A percentile compares a stretch with the other conserved stretches of the same genome.
Conservation (phyloP, 2,113 vertebrate genomes). For the Spermophilus dauricus region DNA sequence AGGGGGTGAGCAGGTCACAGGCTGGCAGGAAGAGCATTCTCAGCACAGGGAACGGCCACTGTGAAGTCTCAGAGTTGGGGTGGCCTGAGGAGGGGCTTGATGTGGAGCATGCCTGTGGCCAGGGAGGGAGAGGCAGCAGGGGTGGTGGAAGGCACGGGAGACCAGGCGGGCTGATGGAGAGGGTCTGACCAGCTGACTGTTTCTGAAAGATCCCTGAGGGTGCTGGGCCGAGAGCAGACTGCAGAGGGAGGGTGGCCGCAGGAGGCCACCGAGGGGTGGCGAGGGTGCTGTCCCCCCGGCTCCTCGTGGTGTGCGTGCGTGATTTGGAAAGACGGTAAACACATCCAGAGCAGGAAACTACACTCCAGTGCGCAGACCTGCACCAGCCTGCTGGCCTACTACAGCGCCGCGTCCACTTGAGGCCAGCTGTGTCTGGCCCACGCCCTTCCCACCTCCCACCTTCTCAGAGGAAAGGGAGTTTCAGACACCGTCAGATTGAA, state of each 20-base stretch:
- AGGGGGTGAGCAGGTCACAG: too few species aligned
- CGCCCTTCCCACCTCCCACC: too few species aligned
- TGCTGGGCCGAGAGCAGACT: fast-evolving
- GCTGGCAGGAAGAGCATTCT: not conserved
- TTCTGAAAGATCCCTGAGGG: not conserved
- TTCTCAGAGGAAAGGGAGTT: not conserved
- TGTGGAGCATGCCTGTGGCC: not conserved
- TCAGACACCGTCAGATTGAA: fast-evolving
- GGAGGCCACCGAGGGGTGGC: too few species aligned
- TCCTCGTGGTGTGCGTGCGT: not conserved
- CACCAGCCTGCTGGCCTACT: fast-evolving
- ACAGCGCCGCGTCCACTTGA: fast-evolving
- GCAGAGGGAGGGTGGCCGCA: too few species aligned
- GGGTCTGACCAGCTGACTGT: too few species aligned
- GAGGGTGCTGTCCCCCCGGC: too few species aligned
- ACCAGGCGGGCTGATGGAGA: too few species aligned
- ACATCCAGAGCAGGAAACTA: not conserved
- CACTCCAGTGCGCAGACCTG: not conserved
- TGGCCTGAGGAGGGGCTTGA: fast-evolving
- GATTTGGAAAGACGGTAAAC: not conserved
- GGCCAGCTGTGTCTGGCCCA: fast-evolving
- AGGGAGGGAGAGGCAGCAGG: too few species aligned
- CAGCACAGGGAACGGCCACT: not conserved
- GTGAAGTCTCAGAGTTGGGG: too few species aligned
- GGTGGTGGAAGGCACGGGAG: too few species aligned